Evolutionary conservation across 2,113 vertebrate species (phyloP).

Genomic region (Choloepus hoffmanni): DNA sequence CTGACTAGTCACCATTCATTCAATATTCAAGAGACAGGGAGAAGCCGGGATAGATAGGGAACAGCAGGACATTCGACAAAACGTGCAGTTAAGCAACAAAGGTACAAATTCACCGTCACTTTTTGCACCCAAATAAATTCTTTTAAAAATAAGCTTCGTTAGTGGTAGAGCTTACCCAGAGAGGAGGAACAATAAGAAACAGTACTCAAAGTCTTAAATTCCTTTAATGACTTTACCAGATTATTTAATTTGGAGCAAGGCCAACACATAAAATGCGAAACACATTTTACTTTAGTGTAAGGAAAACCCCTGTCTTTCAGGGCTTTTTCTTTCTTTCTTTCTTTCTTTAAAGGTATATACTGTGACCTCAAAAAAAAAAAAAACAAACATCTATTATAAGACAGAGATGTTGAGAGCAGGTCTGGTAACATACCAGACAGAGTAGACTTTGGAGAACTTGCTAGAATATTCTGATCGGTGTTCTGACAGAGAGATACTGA

Average conservation of each 20-base stretch:
- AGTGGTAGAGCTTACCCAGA: conserved; percentile 44
- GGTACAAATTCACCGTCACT: not conserved
- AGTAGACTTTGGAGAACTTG: conserved; percentile 20
- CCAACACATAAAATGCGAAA: conserved; percentile 77
- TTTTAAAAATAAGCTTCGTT: conserved; percentile 54
- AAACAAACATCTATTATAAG: conserved; percentile 42
- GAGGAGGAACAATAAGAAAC: conserved; percentile 51
- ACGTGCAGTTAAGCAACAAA: not conserved
- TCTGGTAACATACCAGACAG: not conserved
- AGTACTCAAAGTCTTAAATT: conserved; percentile 78
- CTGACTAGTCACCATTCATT: conserved; percentile 6
- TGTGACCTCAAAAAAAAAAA: conserved; percentile 46
- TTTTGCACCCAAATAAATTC: conserved; percentile 43
- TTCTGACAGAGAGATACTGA: not conserved
- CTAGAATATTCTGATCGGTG: not conserved
- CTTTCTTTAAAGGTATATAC: not conserved
- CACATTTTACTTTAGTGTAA: conserved; percentile 79
- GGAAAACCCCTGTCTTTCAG: conserved; percentile 70
- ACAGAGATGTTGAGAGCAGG: conserved; percentile 3
- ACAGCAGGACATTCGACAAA: conserved; percentile 13
- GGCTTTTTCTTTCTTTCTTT: not conserved
- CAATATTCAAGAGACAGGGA: conserved; percentile 48
- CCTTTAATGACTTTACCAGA: conserved; percentile 82
- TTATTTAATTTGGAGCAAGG: conserved; percentile 84
- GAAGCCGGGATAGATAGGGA: not conserved